Evolutionary conservation across 2,797 vertebrate genomes (phyloP).

Genomic region (Phalloptychus januarius): DNA sequence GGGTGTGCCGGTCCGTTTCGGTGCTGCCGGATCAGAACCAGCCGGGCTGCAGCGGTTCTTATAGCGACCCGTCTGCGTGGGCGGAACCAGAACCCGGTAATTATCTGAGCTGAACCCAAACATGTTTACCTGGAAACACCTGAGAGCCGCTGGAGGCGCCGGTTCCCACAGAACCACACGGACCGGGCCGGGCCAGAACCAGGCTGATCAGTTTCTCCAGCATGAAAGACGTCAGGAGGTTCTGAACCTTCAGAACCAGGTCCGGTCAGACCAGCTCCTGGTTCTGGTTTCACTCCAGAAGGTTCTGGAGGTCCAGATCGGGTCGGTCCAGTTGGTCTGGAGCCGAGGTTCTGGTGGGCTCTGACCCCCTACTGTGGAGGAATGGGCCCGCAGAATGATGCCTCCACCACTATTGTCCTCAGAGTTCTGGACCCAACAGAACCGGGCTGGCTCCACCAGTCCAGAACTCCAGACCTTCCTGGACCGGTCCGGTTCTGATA

Average conservation of each 20-base stretch:
- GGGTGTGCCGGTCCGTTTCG: not conserved
- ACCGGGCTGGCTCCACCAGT: too few species aligned
- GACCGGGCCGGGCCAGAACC: not conserved
- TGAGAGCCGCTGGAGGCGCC: not conserved
- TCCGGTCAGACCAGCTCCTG: not conserved
- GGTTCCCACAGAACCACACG: not conserved
- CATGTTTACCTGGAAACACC: conserved; percentile 25
- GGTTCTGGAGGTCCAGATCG: not conserved
- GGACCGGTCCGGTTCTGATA: too few species aligned
- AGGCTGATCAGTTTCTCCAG: not conserved
- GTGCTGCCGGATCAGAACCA: conserved; percentile 24
- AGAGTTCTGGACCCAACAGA: not conserved
- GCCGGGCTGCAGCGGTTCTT: conserved; percentile 31
- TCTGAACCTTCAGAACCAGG: not conserved
- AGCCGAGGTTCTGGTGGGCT: not conserved
- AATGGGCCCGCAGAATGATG: not conserved
- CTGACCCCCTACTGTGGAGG: not conserved
- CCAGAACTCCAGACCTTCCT: too few species aligned
- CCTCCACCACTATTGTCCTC: not conserved
- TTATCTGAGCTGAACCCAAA: conserved; percentile 18
- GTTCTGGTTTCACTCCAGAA: not conserved
- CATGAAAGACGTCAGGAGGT: not conserved
- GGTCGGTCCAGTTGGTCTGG: not conserved
- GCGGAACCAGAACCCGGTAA: conserved; percentile 38
- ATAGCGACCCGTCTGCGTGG: conserved; percentile 25